phyloP scores from a whole-genome alignment of 2,888 invertebrate species.

The Leucophenga maculata region DNA sequence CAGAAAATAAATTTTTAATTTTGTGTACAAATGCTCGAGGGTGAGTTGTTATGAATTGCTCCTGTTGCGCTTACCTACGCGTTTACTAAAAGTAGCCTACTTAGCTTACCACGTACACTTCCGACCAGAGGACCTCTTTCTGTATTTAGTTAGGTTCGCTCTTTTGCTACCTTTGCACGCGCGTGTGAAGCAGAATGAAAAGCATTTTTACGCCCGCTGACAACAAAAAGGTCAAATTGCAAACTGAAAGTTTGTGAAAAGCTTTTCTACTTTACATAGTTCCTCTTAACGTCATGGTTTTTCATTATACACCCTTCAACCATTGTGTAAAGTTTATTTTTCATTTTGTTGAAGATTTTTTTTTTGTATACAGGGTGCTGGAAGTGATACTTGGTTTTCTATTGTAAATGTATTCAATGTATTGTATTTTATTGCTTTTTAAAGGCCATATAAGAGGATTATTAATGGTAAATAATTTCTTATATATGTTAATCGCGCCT shows the following conservation, averaged over 20 bases:
- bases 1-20: slow-evolving; percentile 16
- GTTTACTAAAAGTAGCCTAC: not conserved
- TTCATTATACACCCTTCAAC: not conserved
- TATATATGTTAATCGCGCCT: too few species aligned
- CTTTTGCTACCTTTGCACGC: not conserved
- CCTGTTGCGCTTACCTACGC: not conserved
- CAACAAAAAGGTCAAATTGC: slow-evolving; percentile 48
- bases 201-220: not conserved
- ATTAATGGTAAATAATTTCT: too few species aligned
- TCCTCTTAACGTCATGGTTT: slow-evolving; percentile 5
- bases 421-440: too few species aligned
- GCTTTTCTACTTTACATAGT: slow-evolving; percentile 50
- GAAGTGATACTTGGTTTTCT: too few species aligned
- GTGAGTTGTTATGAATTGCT: not conserved
- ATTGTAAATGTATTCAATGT: too few species aligned
- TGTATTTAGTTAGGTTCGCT: not conserved
- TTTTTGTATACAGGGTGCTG: too few species aligned
- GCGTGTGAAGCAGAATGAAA: not conserved
- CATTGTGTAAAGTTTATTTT: too few species aligned
- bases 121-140: not conserved
- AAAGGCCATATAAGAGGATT: too few species aligned
- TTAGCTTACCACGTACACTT: not conserved
- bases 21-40: not conserved
- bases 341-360: too few species aligned
- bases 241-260: slow-evolving; percentile 54